Conservation (phyloP, 1,140 invertebrate species). For the Magallana gigas region DNA sequence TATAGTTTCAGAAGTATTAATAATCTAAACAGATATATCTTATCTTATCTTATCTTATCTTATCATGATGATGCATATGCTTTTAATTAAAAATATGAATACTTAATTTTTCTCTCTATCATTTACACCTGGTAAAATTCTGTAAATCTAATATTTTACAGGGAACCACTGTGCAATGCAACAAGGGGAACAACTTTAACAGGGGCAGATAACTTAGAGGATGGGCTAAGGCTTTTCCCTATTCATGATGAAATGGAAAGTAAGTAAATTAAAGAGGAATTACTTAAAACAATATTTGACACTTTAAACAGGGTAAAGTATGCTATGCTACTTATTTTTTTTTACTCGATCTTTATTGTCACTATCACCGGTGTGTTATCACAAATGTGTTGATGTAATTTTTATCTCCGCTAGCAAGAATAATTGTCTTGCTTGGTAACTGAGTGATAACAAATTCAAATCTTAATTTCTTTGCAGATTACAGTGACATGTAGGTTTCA, state of each 20-base stretch:
- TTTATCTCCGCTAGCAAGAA: no score
- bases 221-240: slow-evolving; percentile 36
- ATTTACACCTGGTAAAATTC: background rate
- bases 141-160: background rate
- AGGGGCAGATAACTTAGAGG: background rate
- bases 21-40: background rate
- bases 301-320: no score
- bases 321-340: no score
- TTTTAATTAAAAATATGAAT: background rate
- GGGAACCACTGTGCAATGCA: slow-evolving; percentile 15
- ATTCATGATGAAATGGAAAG: background rate
- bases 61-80: background rate
- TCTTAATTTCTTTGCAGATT: no score
- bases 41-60: no score
- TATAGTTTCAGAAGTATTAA: no score
- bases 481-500: no score
- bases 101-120: background rate
- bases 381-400: no score
- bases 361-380: no score
- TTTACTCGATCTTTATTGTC: no score
- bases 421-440: no score
- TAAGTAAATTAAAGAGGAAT: background rate
- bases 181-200: slow-evolving; percentile 18
- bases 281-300: background rate
- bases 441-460: no score